A percentile compares a stretch with the other conserved stretches of the same genome.
Evolutionary conservation across 1,140 invertebrate species (phyloP).

Genomic region (Bemisia tabaci): DNA sequence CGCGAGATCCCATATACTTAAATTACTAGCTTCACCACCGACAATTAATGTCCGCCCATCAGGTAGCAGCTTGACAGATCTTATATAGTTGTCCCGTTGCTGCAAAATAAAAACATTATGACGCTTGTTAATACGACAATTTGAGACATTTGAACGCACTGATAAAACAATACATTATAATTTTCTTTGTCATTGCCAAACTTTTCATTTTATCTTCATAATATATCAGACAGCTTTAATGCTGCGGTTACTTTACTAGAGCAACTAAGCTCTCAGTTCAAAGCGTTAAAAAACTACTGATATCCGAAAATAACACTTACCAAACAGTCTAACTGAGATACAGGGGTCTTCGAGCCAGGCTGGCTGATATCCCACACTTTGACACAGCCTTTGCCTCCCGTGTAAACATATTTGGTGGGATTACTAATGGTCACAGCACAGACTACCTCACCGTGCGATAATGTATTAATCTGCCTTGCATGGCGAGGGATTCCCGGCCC

Average conservation of each 20-base stretch:
- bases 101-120: slow-evolving; percentile 23
- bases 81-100: slow-evolving; percentile 78
- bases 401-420: slow-evolving; percentile 69
- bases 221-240: too few species aligned
- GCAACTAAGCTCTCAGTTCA: too few species aligned
- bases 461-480: slow-evolving; percentile 57
- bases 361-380: slow-evolving; percentile 74
- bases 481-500: slow-evolving; percentile 79
- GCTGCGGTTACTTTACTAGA: too few species aligned
- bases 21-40: slow-evolving; percentile 77
- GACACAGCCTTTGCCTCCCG: slow-evolving; percentile 77
- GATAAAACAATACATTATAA: slow-evolving; percentile 1
- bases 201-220: not conserved
- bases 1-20: slow-evolving; percentile 83
- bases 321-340: slow-evolving; percentile 71
- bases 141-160: too few species aligned
- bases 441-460: slow-evolving; percentile 73
- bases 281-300: too few species aligned
- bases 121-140: too few species aligned
- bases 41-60: slow-evolving; percentile 82
- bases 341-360: slow-evolving; percentile 51
- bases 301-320: slow-evolving; percentile 28
- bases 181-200: slow-evolving; percentile 1
- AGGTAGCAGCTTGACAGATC: slow-evolving; percentile 80
- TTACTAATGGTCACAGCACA: slow-evolving; percentile 77